Base-by-base conservation (phyloP, 2,888 invertebrate species). In the Dryococelus australis region DNA sequence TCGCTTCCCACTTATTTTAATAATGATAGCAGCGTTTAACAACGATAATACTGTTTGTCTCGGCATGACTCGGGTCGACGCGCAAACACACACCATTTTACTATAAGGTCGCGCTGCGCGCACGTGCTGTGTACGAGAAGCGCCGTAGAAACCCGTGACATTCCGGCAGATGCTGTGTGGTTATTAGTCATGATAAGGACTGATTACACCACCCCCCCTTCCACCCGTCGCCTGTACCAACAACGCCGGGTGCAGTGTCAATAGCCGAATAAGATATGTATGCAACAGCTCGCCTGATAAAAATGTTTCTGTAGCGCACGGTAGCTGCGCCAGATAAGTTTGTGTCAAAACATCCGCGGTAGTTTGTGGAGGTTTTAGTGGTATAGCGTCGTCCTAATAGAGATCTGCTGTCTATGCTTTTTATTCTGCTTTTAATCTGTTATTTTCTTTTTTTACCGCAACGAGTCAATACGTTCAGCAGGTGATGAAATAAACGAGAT, bases 1-100 rank as follows among this genome's bases (percentile, higher is more conserved):
- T 47, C 65, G 85, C 85, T 65, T 78, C 85, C 83, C 85, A 87
- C 84, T 87, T 87, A 86, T 81, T 87, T 86, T 87, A 78, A 85
- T 87, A 84, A 85, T 80, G 86, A 87, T 87, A 87, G 86, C 84
- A 85, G 43, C 28, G 53, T 84, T 86, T 28, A 79, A 78, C n/a
- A 43, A 81, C 86, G 87, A 87, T 87, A 87, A 87, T 87, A 78
- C 28, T 87, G 86, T 87, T 86, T 87, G 86, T 87, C 86, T 86
- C 47, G 79, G 87, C 80, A 85, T 51, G 79, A 86, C 86, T 83
- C 24, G 65, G 47, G 47, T 47, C 47, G 47, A 2, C 47, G 47
- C 47, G 47, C 47, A 16, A 35, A 35, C 65, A 65, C 10, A 65
- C 65, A 65, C 8, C n/a, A 65, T 65, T 65, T 65, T 65, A 65